phyloP scores from a whole-genome alignment of 1,140 invertebrate genomes.

The Meloidogyne floridensis region DNA sequence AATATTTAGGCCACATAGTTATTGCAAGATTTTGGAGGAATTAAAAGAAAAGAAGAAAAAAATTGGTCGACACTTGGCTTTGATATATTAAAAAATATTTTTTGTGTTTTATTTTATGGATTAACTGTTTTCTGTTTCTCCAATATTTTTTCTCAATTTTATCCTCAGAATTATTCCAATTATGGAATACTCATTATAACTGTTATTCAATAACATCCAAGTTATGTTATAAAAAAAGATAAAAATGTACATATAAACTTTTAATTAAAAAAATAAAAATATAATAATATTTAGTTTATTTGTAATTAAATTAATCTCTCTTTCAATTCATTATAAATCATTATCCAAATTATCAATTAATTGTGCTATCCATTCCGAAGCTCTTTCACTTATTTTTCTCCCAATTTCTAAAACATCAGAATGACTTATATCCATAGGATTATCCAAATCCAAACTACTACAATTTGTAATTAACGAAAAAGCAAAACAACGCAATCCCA shows the following conservation, averaged over 20 bases:
- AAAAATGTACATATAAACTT: too few relatives aligned
- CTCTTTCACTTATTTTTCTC: conserved; percentile 46
- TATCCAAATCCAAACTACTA: conserved; percentile 56
- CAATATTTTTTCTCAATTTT: too few relatives aligned
- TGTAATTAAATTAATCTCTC: background rate
- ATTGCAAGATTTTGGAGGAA: conserved; percentile 2
- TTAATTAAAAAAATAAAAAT: too few relatives aligned
- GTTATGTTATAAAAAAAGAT: too few relatives aligned
- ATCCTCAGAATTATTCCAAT: too few relatives aligned
- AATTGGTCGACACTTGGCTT: conserved; percentile 17
- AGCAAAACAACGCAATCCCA: conserved; percentile 68
- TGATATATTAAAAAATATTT: background rate
- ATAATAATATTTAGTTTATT: too few relatives aligned
- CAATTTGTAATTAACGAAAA: conserved; percentile 69
- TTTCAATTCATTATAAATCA: background rate
- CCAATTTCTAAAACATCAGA: conserved; percentile 58
- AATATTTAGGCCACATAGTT: background rate
- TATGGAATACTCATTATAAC: too few relatives aligned
- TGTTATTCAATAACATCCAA: too few relatives aligned
- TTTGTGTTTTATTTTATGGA: background rate
- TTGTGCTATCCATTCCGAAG: conserved; percentile 49
- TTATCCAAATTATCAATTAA: conserved; percentile 31
- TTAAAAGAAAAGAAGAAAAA: conserved; percentile 1
- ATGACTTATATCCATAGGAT: conserved; percentile 59
- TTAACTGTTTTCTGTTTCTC: too few relatives aligned